phyloP scores from a whole-genome alignment of 2,113 vertebrate species.

The Pitta sordida region DNA sequence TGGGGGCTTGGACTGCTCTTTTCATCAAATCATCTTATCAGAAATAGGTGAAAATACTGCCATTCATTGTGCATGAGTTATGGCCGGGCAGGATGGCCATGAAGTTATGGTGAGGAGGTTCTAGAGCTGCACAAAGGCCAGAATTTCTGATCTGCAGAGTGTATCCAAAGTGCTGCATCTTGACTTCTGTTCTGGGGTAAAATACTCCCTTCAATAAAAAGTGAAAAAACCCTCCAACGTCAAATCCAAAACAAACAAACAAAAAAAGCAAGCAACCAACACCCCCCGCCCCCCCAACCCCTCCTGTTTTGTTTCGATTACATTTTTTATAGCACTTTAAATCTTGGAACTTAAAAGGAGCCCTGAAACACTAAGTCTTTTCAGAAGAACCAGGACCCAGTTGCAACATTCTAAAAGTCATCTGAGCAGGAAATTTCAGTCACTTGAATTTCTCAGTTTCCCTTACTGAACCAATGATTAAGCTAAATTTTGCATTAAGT shows the following conservation, averaged over 20 bases:
- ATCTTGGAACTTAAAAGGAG: background rate
- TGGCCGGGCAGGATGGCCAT: fast-evolving
- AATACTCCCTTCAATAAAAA: background rate
- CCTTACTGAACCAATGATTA: background rate
- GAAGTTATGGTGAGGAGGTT: background rate
- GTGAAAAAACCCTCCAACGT: background rate
- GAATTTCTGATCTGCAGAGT: background rate
- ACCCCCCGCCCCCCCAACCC: background rate
- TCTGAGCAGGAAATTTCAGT: background rate
- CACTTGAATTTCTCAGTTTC: background rate
- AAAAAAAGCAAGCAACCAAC: background rate
- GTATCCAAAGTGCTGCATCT: background rate
- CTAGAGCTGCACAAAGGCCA: background rate
- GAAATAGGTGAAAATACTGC: background rate
- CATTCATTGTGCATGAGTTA: background rate
- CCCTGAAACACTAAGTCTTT: background rate
- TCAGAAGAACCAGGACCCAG: background rate
- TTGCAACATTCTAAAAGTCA: background rate
- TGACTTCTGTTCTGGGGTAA: background rate
- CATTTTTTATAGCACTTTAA: background rate
- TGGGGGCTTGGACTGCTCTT: background rate
- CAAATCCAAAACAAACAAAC: background rate
- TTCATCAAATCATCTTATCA: background rate
- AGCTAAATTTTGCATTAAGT: background rate
- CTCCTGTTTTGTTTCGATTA: background rate